phyloP scores from a whole-genome alignment of 2,888 invertebrate genomes.

The Dryococelus australis region DNA sequence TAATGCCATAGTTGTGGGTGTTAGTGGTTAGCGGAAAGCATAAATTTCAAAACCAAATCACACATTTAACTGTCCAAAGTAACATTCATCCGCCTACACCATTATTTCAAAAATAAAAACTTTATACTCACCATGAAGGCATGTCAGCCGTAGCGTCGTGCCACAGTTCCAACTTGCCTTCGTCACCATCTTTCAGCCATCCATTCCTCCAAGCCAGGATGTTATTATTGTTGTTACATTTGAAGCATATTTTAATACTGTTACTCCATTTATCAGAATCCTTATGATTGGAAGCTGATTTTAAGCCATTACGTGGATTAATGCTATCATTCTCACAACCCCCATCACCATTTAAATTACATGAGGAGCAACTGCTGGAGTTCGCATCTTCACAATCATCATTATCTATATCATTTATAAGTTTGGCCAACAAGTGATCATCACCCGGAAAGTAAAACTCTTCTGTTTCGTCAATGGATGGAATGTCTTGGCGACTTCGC shows the following conservation, averaged over 20 bases:
- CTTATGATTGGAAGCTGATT: background rate
- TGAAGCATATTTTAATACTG: slow-evolving; percentile 18
- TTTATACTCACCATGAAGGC: background rate
- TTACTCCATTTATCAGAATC: background rate
- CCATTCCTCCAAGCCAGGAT: slow-evolving; percentile 24
- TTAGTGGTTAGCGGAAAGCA: too few relatives aligned
- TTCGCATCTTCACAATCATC: slow-evolving; percentile 21
- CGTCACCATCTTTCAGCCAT: background rate
- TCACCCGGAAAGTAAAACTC: slow-evolving; percentile 54
- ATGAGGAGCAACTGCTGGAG: background rate
- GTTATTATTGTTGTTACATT: slow-evolving; percentile 20
- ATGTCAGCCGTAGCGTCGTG: background rate
- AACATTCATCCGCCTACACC: too few relatives aligned
- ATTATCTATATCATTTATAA: slow-evolving; percentile 30
- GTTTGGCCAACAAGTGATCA: slow-evolving; percentile 45
- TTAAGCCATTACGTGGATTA: background rate
- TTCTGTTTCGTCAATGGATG: slow-evolving; percentile 43
- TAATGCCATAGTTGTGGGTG: too few relatives aligned
- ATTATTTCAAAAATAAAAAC: too few relatives aligned
- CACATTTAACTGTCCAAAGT: too few relatives aligned
- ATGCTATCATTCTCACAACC: background rate
- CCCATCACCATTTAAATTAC: background rate
- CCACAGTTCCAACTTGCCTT: background rate
- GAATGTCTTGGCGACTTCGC: slow-evolving; percentile 33
- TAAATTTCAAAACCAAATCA: too few relatives aligned